These are phyloP conservation scores for Diphyllodes magnificus DNA, from an alignment of 2,113 vertebrate species.

Conservation along the genomic window DNA sequence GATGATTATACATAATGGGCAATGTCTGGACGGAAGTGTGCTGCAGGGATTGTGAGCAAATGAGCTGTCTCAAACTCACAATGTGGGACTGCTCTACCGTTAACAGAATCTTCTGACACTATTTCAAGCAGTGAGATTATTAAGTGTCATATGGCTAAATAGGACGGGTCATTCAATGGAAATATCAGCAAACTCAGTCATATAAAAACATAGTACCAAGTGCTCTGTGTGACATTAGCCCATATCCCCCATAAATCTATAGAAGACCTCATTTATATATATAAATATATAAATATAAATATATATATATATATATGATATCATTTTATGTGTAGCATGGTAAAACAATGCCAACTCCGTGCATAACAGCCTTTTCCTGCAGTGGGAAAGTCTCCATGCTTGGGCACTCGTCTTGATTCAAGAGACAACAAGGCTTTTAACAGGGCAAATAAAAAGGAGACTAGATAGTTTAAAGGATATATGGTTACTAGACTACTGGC, in stretches of 20 bases:
- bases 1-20: slow-evolving; percentile 32
- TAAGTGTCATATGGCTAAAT: slow-evolving; percentile 3
- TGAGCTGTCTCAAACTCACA: slow-evolving; percentile 48
- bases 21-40: slow-evolving; percentile 37
- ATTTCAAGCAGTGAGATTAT: slow-evolving; percentile 49
- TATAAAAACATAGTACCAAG: not conserved
- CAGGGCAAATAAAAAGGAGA: not conserved
- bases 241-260: not conserved
- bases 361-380: not conserved
- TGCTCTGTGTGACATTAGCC: not conserved
- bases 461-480: not conserved
- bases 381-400: not conserved
- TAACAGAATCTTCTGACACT: slow-evolving; percentile 48
- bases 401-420: not conserved
- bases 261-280: not conserved
- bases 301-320: too few species aligned
- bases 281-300: too few species aligned
- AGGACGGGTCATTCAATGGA: slow-evolving; percentile 17
- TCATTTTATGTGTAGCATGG: not conserved
- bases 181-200: slow-evolving; percentile 5
- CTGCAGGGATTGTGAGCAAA: slow-evolving; percentile 46
- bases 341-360: not conserved
- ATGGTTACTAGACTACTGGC: not conserved
- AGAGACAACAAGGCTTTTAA: not conserved
- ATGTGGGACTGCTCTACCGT: slow-evolving; percentile 16